phyloP scores from a whole-genome alignment of 1,140 invertebrate species.

The Drosophila pseudoananassae region DNA sequence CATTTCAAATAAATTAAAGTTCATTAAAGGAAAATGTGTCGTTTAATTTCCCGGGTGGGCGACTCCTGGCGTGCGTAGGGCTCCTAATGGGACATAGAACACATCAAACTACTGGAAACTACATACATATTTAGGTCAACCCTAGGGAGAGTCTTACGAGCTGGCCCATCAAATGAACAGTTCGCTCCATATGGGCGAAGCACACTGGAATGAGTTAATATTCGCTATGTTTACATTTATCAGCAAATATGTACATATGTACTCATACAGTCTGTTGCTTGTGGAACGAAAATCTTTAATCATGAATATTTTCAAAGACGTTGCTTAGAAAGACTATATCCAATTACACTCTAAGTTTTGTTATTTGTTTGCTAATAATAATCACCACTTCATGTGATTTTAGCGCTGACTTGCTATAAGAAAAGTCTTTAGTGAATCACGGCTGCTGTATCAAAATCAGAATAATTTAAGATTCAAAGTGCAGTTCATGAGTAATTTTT shows the following conservation, averaged over 20 bases:
- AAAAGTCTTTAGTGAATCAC: constrained; percentile 53
- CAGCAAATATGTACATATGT: not conserved
- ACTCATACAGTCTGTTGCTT: not conserved
- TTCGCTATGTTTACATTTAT: constrained; percentile 4
- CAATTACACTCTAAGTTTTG: constrained; percentile 10
- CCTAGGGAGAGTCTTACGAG: constrained; percentile 23
- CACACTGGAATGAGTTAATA: constrained; percentile 19
- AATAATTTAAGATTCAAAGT: constrained; percentile 5
- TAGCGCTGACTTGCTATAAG: constrained; percentile 2
- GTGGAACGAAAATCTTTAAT: not conserved
- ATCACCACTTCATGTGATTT: constrained; percentile 25
- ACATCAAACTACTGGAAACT: constrained; percentile 4
- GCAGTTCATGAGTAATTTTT: constrained; percentile 30
- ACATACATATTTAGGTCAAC: constrained; percentile 53
- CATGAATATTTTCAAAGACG: not conserved
- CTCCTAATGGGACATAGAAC: constrained; percentile 15
- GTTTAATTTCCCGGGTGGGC: constrained; percentile 21
- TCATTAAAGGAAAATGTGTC: constrained; percentile 11
- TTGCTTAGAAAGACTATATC: constrained; percentile 5
- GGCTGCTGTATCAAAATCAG: constrained; percentile 8
- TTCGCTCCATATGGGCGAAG: not conserved
- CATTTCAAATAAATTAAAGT: not conserved
- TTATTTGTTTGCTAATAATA: constrained; percentile 60
- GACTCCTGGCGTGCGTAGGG: constrained; percentile 34
- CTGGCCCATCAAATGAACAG: constrained; percentile 21